These are phyloP conservation scores for Cheumatopsyche charites DNA, from an alignment of 1,140 invertebrate genomes.

Conservation along the genomic window DNA sequence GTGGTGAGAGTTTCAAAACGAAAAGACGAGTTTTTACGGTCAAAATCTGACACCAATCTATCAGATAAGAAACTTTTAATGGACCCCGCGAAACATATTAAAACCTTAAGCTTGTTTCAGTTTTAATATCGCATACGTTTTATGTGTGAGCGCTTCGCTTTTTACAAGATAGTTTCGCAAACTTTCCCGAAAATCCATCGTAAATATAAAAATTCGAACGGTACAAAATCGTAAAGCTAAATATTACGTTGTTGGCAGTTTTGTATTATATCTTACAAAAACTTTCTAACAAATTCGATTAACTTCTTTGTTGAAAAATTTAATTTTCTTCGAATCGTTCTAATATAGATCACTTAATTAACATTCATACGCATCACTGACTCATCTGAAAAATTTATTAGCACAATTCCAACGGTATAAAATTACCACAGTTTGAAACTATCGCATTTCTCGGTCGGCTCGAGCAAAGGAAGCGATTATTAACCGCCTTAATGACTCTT, in stretches of 20 bases:
- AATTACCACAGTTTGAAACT: too few species aligned
- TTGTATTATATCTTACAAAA: too few species aligned
- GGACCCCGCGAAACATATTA: constrained; percentile 30
- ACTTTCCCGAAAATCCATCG: not conserved
- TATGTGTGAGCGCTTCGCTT: not conserved
- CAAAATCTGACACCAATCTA: constrained; percentile 32
- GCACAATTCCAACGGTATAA: too few species aligned
- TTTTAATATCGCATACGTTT: constrained; percentile 14
- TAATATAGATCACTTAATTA: too few species aligned
- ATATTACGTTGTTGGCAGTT: not conserved
- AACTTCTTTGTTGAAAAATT: too few species aligned
- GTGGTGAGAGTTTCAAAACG: constrained; percentile 25
- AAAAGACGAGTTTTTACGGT: constrained; percentile 31
- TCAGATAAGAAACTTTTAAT: constrained; percentile 36
- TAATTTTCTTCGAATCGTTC: too few species aligned
- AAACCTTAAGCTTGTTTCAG: constrained; percentile 22
- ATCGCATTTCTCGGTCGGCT: too few species aligned
- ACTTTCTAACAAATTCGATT: not conserved
- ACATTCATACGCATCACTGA: too few species aligned
- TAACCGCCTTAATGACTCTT: too few species aligned
- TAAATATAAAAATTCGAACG: constrained; percentile 4
- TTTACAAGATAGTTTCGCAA: constrained; percentile 16
- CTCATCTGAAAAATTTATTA: too few species aligned
- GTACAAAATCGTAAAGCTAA: not conserved
- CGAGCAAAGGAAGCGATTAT: too few species aligned